A percentile compares a stretch with the other conserved stretches of the same genome.
phyloP scores from a whole-genome alignment of 2,113 vertebrate genomes.

The Erpornis zantholeuca region DNA sequence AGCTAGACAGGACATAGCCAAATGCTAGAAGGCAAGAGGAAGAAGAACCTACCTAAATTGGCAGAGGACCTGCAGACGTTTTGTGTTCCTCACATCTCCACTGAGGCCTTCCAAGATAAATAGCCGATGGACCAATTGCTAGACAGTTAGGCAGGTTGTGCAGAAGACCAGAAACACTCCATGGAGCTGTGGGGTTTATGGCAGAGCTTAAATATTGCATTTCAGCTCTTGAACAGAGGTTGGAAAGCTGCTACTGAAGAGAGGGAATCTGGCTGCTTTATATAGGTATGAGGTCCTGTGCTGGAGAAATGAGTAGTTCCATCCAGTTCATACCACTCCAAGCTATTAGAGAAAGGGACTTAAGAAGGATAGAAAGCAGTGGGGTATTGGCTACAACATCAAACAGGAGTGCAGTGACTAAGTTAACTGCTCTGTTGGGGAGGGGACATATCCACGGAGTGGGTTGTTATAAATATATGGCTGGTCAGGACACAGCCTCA shows the following conservation, averaged over 20 bases:
- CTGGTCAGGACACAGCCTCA: not conserved
- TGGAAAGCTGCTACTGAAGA: not conserved
- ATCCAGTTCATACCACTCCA: not conserved
- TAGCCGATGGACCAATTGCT: constrained; percentile 15
- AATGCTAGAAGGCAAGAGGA: constrained; percentile 49
- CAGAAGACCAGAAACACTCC: not conserved
- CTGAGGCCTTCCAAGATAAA: constrained; percentile 55
- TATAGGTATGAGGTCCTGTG: not conserved
- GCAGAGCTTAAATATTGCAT: not conserved
- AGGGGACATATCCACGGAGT: not conserved
- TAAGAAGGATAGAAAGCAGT: not conserved
- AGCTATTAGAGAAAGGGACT: not conserved
- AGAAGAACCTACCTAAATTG: constrained; percentile 42
- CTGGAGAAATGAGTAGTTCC: not conserved
- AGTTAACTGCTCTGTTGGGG: not conserved
- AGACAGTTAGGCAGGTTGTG: constrained; percentile 9
- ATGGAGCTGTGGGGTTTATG: not conserved
- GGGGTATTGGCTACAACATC: not conserved
- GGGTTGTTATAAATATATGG: not conserved
- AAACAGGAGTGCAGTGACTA: rapidly evolving
- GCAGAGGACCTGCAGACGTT: constrained; percentile 27
- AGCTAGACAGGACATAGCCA: constrained; percentile 50
- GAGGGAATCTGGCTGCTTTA: not conserved
- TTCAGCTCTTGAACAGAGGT: not conserved
- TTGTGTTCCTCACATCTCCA: constrained; percentile 7